Evolutionary conservation across 2,113 vertebrate genomes (phyloP).

Genomic region (Erythrolamprus reginae): DNA sequence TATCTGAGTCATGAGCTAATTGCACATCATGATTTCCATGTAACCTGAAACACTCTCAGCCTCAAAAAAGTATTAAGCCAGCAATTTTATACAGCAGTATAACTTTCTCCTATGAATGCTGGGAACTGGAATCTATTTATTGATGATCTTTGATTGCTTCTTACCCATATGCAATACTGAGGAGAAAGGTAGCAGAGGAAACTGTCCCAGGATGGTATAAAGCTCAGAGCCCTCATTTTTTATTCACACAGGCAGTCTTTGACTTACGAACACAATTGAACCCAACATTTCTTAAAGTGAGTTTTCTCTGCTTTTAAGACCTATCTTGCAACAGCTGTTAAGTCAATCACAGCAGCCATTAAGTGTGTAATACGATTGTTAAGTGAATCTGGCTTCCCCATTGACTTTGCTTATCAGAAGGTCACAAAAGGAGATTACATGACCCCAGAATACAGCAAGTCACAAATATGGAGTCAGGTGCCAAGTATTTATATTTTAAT

Average conservation of each 20-base stretch:
- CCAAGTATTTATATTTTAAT: too few species aligned
- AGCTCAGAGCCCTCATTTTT: not conserved
- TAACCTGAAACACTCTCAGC: not conserved
- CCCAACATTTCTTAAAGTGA: too few species aligned
- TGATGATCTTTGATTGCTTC: not conserved
- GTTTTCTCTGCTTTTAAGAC: too few species aligned
- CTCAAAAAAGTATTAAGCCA: not conserved
- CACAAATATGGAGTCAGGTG: too few species aligned
- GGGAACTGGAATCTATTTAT: not conserved
- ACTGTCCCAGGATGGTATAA: not conserved
- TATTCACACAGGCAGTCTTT: not conserved
- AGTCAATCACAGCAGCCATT: too few species aligned
- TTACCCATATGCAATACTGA: not conserved
- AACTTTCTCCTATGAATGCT: not conserved
- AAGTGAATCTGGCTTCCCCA: too few species aligned
- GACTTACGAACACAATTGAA: too few species aligned
- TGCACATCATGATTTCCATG: not conserved
- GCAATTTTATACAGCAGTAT: not conserved
- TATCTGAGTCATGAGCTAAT: not conserved
- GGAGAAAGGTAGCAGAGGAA: not conserved
- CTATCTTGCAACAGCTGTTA: too few species aligned
- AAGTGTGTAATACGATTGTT: too few species aligned
- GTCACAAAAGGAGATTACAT: too few species aligned
- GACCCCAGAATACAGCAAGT: too few species aligned
- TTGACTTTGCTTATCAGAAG: too few species aligned